Evolutionary conservation across 2,113 vertebrate species (phyloP).

Genomic region (Crypturellus undulatus): DNA sequence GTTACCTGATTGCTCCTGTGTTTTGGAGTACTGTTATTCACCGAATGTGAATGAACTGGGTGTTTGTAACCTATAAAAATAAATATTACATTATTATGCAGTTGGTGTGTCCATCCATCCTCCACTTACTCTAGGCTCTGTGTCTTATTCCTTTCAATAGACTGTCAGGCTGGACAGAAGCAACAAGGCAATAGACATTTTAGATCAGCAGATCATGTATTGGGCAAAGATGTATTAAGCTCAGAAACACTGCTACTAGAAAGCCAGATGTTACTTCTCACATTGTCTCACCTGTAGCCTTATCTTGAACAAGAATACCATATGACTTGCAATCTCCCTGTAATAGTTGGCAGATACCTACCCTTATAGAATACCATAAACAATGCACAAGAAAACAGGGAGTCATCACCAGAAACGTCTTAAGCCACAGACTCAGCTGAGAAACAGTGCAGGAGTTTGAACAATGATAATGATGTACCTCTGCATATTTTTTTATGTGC

Average conservation of each 20-base stretch:
- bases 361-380: background rate
- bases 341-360: background rate
- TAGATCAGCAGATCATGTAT: background rate
- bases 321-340: background rate
- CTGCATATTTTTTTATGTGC: conserved; percentile 53
- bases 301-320: background rate
- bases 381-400: background rate
- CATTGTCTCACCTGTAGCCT: background rate
- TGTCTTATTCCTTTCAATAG: background rate
- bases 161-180: background rate
- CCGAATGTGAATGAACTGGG: background rate
- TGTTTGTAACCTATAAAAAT: background rate
- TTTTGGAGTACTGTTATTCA: background rate
- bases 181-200: background rate
- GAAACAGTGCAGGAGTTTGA: background rate
- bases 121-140: background rate
- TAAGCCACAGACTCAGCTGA: background rate
- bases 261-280: background rate
- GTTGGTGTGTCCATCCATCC: background rate
- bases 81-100: background rate
- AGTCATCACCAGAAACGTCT: background rate
- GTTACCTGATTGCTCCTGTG: background rate
- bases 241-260: background rate
- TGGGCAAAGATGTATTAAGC: background rate
- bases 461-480: conserved; percentile 51